Conservation (phyloP, 1,140 invertebrate genomes). For the Drosophila guanche region DNA sequence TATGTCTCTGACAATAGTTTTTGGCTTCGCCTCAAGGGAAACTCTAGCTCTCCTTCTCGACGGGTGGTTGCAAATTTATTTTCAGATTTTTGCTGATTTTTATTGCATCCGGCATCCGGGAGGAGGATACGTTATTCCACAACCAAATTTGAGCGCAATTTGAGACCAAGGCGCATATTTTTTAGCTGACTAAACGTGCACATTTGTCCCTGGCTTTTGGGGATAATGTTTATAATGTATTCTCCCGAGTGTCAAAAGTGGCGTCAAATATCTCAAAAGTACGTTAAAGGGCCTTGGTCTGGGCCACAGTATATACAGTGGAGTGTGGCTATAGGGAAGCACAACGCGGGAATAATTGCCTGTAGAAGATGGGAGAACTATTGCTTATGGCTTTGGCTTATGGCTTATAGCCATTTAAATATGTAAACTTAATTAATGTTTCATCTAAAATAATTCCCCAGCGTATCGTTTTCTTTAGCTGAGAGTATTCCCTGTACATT, state of each 20-base stretch:
- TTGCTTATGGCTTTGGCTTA: no score
- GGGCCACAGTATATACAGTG: conserved; percentile 7
- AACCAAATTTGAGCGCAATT: conserved; percentile 26
- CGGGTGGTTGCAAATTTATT: conserved; percentile 66
- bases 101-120: conserved; percentile 53
- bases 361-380: no score
- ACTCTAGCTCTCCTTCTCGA: conserved; percentile 5
- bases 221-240: conserved; percentile 19
- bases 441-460: no score
- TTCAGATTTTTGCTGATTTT: conserved; percentile 35
- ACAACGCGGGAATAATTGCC: no score
- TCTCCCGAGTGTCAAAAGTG: background rate
- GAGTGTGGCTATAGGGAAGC: background rate
- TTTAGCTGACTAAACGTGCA: conserved; percentile 13
- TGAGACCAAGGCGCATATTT: conserved; percentile 2
- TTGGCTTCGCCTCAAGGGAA: conserved; percentile 21
- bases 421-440: no score
- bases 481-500: conserved; percentile 14
- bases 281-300: background rate
- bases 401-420: no score
- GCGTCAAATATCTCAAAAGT: conserved; percentile 16
- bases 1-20: conserved; percentile 40
- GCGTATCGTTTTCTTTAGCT: no score
- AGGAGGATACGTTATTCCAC: conserved; percentile 18
- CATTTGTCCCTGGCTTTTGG: conserved; percentile 9